Base-by-base conservation (phyloP, 1,140 invertebrate species). In the Drosophila leontia region DNA sequence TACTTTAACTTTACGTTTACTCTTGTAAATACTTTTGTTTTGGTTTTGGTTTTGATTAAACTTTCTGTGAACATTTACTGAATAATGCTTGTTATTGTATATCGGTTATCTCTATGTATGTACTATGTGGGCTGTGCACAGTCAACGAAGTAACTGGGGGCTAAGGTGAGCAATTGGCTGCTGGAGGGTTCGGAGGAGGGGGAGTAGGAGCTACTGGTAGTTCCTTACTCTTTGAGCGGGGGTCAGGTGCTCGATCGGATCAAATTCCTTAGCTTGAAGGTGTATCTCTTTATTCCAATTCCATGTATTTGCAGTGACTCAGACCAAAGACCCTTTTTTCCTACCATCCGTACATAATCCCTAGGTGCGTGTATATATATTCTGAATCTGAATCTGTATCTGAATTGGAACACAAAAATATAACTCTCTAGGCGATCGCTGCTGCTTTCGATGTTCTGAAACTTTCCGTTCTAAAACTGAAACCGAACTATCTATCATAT, bases 41-140 rank as follows among this genome's bases (percentile, higher is more conserved):
- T n/a, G 34, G 34, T 53, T 78, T 75, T 68, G 32, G 35, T 72
- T 87, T 90, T 84, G 85, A 88, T 90, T 88, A 84, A 88, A 90
- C 78, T 68, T 64, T 90, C 48, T 78, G 69, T 75, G 74, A 88
- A 88, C 84, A 88, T 88, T 88, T 80, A 87, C 83, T 75, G 61
- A 78, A 75, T 75, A 83, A 80, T 84, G 82, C 72, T 78, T 87
- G 37, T 69, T 80, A 63, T 80, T 64, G 57, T 82, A 63, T 88
- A 88, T 74, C 47, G 82, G 69, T 83, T 86, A 86, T 69, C 70
- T 55, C 70, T 74, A 74, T 74, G 45, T 72, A 72, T 42, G 51
- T 59, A 60, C 68, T 72, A 71, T 72, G 42, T 71, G 67, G 58
- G 32, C 41, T 45, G 67, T 70, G 67, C 67, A 70, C 67, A 68